Conservation (phyloP, 2,797 vertebrate genomes). For the Sebastes goodei region DNA sequence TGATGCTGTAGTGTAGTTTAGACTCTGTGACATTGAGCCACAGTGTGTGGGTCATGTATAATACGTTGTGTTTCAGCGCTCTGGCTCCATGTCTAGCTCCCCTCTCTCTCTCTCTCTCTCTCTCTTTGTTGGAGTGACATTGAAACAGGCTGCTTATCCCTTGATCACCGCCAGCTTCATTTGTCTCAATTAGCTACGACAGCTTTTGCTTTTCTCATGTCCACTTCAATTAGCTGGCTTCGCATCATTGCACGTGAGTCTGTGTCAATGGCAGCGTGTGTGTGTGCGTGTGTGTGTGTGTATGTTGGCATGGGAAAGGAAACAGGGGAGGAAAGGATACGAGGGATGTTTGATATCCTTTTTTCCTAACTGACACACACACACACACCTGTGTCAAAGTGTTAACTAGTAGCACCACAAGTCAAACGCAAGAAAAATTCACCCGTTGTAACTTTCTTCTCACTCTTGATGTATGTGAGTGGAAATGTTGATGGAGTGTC, state of each 20-base stretch:
- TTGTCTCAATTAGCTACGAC: slow-evolving; percentile 82
- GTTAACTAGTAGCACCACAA: neutral
- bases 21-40: slow-evolving; percentile 29
- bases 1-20: neutral
- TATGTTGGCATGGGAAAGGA: neutral
- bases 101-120: neutral
- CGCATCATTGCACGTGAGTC: slow-evolving; percentile 26
- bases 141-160: slow-evolving; percentile 69
- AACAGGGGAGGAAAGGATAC: neutral
- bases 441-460: neutral
- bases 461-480: neutral
- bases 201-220: slow-evolving; percentile 78
- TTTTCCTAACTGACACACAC: neutral
- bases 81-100: slow-evolving; percentile 1
- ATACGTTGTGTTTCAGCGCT: slow-evolving; percentile 15
- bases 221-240: slow-evolving; percentile 67
- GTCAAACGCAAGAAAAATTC: neutral
- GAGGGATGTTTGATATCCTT: neutral
- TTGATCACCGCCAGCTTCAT: slow-evolving; percentile 77
- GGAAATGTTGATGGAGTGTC: neutral
- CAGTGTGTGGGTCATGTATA: slow-evolving; percentile 30
- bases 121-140: slow-evolving; percentile 65
- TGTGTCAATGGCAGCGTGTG: slow-evolving; percentile 25
- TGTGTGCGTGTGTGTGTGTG: neutral
- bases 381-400: neutral